Conservation (phyloP, 2,113 vertebrate species). For the Eudyptes chrysolophus region DNA sequence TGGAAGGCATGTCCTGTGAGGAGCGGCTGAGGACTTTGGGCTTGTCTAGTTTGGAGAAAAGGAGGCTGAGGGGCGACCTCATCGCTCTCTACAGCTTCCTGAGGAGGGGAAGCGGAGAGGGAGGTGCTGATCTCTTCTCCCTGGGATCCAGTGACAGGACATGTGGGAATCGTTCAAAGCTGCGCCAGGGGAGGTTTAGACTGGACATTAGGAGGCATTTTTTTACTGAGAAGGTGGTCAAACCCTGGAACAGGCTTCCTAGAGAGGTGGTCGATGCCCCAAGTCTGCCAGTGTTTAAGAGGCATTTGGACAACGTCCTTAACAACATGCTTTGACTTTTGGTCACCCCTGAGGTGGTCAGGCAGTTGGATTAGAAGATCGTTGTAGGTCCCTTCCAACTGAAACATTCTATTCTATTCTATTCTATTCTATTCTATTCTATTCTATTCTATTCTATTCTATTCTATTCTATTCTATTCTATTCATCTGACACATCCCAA, state of each 20-base stretch:
- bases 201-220: background rate
- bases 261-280: background rate
- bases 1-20: background rate
- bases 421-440: background rate
- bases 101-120: background rate
- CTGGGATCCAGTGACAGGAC: background rate
- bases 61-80: background rate
- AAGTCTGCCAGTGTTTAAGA: background rate
- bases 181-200: background rate
- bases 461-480: background rate
- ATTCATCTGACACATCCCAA: background rate
- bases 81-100: background rate
- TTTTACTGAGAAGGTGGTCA: fast-evolving
- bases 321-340: background rate
- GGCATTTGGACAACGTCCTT: background rate
- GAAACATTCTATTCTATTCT: background rate
- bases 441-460: too few species aligned
- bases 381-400: background rate
- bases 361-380: background rate
- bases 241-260: background rate
- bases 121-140: background rate
- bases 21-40: background rate
- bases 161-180: background rate
- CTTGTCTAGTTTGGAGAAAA: background rate
- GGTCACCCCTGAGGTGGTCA: background rate